Conservation (phyloP, 2,888 invertebrate genomes). For the Myopa tessellatipennis region DNA sequence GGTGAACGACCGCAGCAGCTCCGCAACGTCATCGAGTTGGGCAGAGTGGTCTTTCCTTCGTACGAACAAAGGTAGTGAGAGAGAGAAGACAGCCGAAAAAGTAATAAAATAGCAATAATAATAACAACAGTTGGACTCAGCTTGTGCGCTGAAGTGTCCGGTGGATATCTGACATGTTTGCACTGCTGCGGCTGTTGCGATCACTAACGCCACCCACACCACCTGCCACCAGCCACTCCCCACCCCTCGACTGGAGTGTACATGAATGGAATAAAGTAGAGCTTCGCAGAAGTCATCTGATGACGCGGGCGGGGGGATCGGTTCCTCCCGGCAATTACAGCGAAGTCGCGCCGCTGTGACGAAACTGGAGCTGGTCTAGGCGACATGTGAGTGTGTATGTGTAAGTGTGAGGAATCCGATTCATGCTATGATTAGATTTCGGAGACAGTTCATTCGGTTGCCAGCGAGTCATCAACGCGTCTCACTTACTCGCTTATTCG, state of each 20-base stretch:
- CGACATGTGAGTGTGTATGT: not conserved
- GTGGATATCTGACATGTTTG: not conserved
- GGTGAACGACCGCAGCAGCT: constrained; percentile 34
- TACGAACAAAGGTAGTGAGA: not conserved
- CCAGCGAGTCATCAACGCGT: not conserved
- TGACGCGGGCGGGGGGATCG: too few species aligned
- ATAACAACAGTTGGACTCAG: not conserved
- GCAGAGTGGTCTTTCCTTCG: not conserved
- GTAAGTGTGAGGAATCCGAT: not conserved
- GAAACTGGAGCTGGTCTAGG: too few species aligned
- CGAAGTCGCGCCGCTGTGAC: too few species aligned
- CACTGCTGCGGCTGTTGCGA: not conserved
- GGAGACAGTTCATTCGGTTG: not conserved
- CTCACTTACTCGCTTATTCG: too few species aligned
- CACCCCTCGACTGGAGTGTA: not conserved
- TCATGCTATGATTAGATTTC: not conserved
- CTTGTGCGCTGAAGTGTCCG: not conserved
- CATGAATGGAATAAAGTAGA: not conserved
- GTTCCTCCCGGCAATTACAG: too few species aligned
- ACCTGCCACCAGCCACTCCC: not conserved
- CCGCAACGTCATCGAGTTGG: constrained; percentile 31
- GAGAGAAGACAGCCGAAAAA: not conserved
- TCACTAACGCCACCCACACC: not conserved
- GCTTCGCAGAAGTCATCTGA: too few species aligned
- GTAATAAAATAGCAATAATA: not conserved